Conservation (phyloP, 2,888 invertebrate genomes). For the Pristionchus arcanus region DNA sequence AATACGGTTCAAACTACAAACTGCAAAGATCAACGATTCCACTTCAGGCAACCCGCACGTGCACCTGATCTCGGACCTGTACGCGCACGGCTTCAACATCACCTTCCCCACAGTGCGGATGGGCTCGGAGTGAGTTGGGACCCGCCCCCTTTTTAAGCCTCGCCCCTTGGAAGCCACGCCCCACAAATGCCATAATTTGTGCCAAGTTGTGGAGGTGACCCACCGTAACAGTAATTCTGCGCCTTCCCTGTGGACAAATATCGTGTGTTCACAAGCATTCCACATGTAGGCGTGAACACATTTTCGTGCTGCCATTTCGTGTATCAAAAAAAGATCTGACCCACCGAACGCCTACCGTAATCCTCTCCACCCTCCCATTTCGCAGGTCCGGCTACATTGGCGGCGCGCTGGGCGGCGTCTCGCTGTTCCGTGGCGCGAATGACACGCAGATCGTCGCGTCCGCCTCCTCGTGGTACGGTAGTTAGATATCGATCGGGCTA, state of each 20-base stretch:
- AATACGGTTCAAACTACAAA: background rate
- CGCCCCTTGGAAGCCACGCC: too few species aligned
- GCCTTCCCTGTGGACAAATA: too few species aligned
- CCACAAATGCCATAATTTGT: too few species aligned
- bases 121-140: conserved; percentile 72
- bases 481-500: background rate
- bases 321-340: background rate
- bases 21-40: background rate
- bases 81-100: conserved; percentile 75
- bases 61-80: conserved; percentile 75
- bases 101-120: conserved; percentile 77
- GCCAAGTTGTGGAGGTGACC: conserved; percentile 65
- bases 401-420: conserved; percentile 76
- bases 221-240: conserved; percentile 25
- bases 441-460: conserved; percentile 63
- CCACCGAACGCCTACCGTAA: conserved; percentile 4
- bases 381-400: conserved; percentile 77
- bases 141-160: background rate
- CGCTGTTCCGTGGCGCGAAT: conserved; percentile 70
- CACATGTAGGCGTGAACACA: too few species aligned
- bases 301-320: too few species aligned
- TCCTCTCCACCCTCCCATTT: conserved; percentile 2
- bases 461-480: conserved; percentile 36
- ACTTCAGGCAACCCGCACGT: conserved; percentile 74
- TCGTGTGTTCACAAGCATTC: conserved; percentile 64